Base-by-base conservation (phyloP, 2,113 vertebrate species). In the Herpailurus yagouaroundi region DNA sequence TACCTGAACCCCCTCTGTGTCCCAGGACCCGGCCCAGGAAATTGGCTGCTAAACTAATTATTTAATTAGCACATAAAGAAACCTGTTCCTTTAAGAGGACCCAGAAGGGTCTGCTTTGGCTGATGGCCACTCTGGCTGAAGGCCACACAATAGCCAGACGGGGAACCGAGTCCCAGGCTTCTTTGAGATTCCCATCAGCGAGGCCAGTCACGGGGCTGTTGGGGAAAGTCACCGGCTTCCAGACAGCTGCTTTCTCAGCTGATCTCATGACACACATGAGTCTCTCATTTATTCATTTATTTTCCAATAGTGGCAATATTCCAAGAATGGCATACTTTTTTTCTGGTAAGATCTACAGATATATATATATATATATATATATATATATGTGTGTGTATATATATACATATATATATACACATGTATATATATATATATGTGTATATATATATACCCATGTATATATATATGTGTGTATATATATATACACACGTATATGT, bases 181-280 rank as follows among this genome's bases (percentile, higher is more conserved):
- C 80, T 80, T 41, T 68, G 21, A 89, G 48, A 95, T 55, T 82
- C 48, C 52, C 1, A 5, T 80, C 83, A 87, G 73, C 6, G 25
- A 82, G 52, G 4, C 1, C 14, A 71, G 71, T 74, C 96, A 89
- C 4, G 1, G 74, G 45, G 73, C 52, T 83, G 19, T 7, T 14
- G 38, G 60, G 74, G 60, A 90, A 81, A 81, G 27, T 92, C 89
- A 63, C 66, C 2, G 1, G 71, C 57, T 50, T 41, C 38, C 89
- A 90, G 92, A 73, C 82, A 68, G 82, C 77, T 81, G 94, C 87
- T 71, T 73, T 74, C 90, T 91, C 71, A 68, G 60, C 38, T 27
- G 29, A 57, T 74, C 88, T 86, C 93, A 81, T 95, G 95, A 94
- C 7, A 87, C 63, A 71, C 64, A 85, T 0, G 45, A 90, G 38